Base-by-base conservation (phyloP, 2,113 vertebrate species). In the Saccopteryx leptura region DNA sequence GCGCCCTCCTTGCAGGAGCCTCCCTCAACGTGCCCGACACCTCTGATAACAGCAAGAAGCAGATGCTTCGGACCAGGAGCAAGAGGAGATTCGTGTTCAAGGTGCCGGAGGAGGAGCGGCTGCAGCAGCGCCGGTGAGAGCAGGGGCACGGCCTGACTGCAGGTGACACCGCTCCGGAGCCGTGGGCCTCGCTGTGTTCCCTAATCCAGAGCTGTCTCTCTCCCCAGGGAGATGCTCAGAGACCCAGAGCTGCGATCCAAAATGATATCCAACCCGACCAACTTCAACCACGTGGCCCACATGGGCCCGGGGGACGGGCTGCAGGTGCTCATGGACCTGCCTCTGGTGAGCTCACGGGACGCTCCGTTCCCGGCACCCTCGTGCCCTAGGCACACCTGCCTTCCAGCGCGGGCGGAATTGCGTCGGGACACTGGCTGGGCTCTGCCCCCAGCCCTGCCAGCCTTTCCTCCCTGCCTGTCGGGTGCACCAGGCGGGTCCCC, bases 201-300 rank as follows among this genome's bases (percentile, higher is more conserved):
- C 63, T 86, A 65, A 87, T 12, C 71, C 65, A 54, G 60, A 13
- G 68, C 52, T 39, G 1, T 33, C 46, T 39, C 13, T 88, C 74
- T 61, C 39, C 54, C 66, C 97, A 99, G 99, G 97, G 99, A 99
- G 97, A 99, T 99, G 99, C 99, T 99, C 28, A 98, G 99, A 98
- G 99, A 99, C 95, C 99, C 99, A 0, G 99, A 99, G 96, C 95
- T 99, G 96, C 97, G 99, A 84, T 99, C 99, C 26, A 99, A 98
- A 97, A 99, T 99, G 99, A 99, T 99, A 90, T 99, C 99, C 75
- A 99, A 99, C 94, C 99, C 99, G 1, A 99, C 99, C 0, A 99
- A 99, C 98, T 99, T 99, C 97, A 99, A 99, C 98, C 99, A 99
- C 0, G 99, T 99, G 96, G 99, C 99, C 72, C 99, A 99, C 98